Base-by-base conservation (phyloP, 2,888 invertebrate species). In the Petrophora chlorosata region DNA sequence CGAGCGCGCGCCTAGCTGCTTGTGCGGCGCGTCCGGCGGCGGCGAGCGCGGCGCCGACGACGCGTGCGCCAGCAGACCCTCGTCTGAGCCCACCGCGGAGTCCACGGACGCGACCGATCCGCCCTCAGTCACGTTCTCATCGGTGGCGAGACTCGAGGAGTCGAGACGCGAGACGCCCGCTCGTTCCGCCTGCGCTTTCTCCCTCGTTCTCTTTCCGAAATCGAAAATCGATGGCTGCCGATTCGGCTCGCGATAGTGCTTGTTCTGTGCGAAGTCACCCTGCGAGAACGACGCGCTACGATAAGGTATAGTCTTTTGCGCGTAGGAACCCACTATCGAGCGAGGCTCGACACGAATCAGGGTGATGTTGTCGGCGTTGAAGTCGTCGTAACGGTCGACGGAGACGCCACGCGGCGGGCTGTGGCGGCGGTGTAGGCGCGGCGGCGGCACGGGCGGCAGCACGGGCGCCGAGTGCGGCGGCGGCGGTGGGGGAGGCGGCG, bases 231-330 rank as follows among this genome's bases (percentile, higher is more conserved):
- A 86, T 8, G 76, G 83, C 56, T 81, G 78, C 55, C 82, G 67
- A 69, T 73, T 61, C 61, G 88, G 67, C 59, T 82, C 71, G 56
- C 82, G 74, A 50, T 84, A 86, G 53, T 87, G 78, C 51, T 86
- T 85, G 56, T 93, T 93, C 41, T 93, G 93, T 0, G 93, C 90
- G 67, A 94, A 95, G 77, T 97, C 96, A 53, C 95, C 95, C 82
- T 97, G 96, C 0, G 97, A 96, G 73, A 97, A 97, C 4, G 97
- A 97, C 3, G 96, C 96, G 70, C 96, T 96, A 25, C 97, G 93
- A 73, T 94, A 94, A 1, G 96, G 95, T 63, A 94, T 93, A 52
- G 92, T 92, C 69, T 93, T 92, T 68, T 93, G 92, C 9, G 92
- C 90, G 69, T 93, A 93, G 0, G 93, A 92, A 16, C 92, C 93